Evolutionary conservation across 2,888 invertebrate genomes (phyloP), one percentile per base, ranked within the genome.

Genomic region (Ptilodon capucinus): DNA sequence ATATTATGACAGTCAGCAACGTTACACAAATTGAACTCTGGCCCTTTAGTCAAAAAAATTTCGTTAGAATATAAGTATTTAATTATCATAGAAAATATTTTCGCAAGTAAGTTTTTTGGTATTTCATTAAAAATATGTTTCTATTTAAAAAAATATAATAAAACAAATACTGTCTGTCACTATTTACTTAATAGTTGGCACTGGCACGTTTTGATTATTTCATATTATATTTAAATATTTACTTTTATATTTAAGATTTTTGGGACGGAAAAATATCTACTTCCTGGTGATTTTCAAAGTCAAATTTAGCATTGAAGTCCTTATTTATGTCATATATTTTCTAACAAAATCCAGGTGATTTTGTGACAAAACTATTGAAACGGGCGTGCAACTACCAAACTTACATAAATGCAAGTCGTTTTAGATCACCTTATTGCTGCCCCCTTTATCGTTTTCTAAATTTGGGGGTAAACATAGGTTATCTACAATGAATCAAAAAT

Each of bases 21-120:
- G 47, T 54, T 50, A 57, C 62, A 68, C 64, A 67, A 69, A 71
- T 87, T 84, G 84, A 89, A 87, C 81, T 83, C 83, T 81, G 86
- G 84, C 83, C 75, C 79, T 76, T 81, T 86, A 88, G 86, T 89
- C 86, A 86, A 85, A 79, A 71, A 57, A 51, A 71, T 84, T 86
- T 86, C 70, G 80, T 87, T 88, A 86, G 84, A 64, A 71, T 87
- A 71, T 87, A 87, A 86, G 85, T 86, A 85, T 87, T 88, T 86
- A 86, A 86, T 80, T 52, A 57, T 65, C 50, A 57, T 65, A 68
- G 66, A 32, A 56, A 65, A 68, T 63, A 66, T 65, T 63, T 68
- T 63, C 63, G 65, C 71, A 70, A 60, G 77, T 79, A 80, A 80
- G 78, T 79, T 77, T 74, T 71, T 75, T 71, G 69, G 67, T 71